Evolutionary conservation across 2,888 invertebrate species (phyloP), one percentile per base, ranked within the genome.

Genomic region (Trachelus stipa): DNA sequence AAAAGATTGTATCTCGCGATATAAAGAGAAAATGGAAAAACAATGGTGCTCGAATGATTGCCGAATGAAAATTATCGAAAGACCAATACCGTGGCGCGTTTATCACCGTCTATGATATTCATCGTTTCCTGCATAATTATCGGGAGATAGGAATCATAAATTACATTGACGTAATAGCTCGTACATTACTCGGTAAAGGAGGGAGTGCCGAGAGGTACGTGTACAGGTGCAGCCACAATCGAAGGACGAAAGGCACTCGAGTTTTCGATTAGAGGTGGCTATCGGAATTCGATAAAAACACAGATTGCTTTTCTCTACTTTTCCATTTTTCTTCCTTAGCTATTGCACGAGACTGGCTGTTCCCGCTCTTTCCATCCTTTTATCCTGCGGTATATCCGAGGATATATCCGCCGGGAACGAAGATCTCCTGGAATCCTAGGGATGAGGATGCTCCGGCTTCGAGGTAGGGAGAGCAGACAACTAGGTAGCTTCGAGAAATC

Each of bases 21-120:
- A 92, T 94, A 56, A 23, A 56, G 40, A 56, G 94, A 94, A 94
- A 93, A 76, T 90, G 91, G 1, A 92, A 92, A 83, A 81, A 92
- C 11, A 84, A 34, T 69, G 31, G 69, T 33, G 11, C 34, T 30
- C n/a, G 34, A 69, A 31, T 68, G 69, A 40, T 69, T 11, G 56
- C 0, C 9, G 33, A 76, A 76, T 33, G 69, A 74, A 75, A 75
- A 33, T 33, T 74, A 34, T 74, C 35, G 34, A 74, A 74, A 74
- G 35, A 30, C 35, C 33, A 34, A 35, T 34, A 74, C 74, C 31
- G 75, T 34, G 40, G 4, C 30, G 34, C 40, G 40, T 56, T 56
- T 56, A 56, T 23, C 15, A 23, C 40, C 40, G 40, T 56, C 40
- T 56, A 23, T 56, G 40, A 56, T 56, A 56, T 56, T 56, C 40